phyloP scores from a whole-genome alignment of 2,888 invertebrate genomes.

The Rhyacophila evoluta region DNA sequence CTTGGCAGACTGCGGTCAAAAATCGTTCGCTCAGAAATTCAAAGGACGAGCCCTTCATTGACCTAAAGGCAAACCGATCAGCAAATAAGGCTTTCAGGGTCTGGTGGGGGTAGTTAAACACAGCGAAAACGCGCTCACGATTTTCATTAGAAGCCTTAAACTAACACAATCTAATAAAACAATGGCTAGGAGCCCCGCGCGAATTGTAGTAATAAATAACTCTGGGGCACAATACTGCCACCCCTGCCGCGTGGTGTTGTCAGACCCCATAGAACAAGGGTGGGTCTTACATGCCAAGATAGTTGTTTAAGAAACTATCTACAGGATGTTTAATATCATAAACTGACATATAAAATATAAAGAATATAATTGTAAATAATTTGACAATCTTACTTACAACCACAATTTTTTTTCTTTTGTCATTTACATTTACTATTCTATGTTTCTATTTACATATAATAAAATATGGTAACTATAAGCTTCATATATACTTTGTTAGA shows the following conservation, averaged over 20 bases:
- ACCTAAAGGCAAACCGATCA: constrained; percentile 24
- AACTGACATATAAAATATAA: too few relatives aligned
- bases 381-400: too few relatives aligned
- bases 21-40: constrained; percentile 26
- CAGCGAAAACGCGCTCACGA: constrained; percentile 31
- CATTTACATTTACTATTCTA: too few relatives aligned
- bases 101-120: constrained; percentile 16
- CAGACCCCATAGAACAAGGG: constrained; percentile 2
- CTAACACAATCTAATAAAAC: constrained; percentile 44
- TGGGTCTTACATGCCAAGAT: constrained; percentile 19
- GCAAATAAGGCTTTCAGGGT: constrained; percentile 6
- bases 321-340: neutral
- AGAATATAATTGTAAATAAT: too few relatives aligned
- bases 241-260: constrained; percentile 12
- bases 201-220: constrained; percentile 29
- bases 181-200: constrained; percentile 25
- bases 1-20: neutral
- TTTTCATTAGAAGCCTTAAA: constrained; percentile 43
- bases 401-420: too few relatives aligned
- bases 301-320: constrained; percentile 2
- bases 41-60: constrained; percentile 16
- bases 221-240: constrained; percentile 23
- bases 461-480: too few relatives aligned
- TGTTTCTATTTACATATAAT: too few relatives aligned
- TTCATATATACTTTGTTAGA: too few relatives aligned